Evolutionary conservation across 2,888 invertebrate genomes (phyloP).

Genomic region (Tinea trinotella): DNA sequence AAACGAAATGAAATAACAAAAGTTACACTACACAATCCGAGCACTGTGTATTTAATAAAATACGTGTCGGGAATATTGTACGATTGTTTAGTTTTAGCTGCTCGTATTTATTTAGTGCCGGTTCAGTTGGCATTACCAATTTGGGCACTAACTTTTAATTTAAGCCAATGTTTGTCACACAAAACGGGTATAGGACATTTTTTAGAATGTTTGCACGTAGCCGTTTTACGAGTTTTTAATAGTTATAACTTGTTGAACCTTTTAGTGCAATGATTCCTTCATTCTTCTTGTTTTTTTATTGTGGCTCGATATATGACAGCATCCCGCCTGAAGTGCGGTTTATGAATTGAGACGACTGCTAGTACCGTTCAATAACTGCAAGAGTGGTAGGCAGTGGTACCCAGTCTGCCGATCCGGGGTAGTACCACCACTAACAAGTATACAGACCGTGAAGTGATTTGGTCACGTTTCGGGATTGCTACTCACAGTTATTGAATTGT

Average conservation of each 20-base stretch:
- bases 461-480: too few relatives aligned
- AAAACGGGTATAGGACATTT: neutral
- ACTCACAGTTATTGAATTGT: too few relatives aligned
- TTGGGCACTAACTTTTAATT: neutral
- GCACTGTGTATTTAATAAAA: neutral
- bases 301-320: too few relatives aligned
- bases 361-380: too few relatives aligned
- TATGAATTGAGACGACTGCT: too few relatives aligned
- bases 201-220: neutral
- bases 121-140: neutral
- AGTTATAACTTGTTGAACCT: neutral
- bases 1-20: constrained; percentile 11
- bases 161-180: neutral
- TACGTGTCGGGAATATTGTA: neutral
- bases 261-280: neutral
- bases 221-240: neutral
- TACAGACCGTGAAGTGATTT: too few relatives aligned
- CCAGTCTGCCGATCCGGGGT: too few relatives aligned
- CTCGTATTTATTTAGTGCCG: constrained; percentile 4
- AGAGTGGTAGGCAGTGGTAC: too few relatives aligned
- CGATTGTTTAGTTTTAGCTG: neutral
- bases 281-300: too few relatives aligned
- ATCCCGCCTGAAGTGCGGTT: too few relatives aligned
- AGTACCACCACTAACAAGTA: too few relatives aligned
- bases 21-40: neutral